phyloP scores from a whole-genome alignment of 2,797 vertebrate species.

The Pterois miles region DNA sequence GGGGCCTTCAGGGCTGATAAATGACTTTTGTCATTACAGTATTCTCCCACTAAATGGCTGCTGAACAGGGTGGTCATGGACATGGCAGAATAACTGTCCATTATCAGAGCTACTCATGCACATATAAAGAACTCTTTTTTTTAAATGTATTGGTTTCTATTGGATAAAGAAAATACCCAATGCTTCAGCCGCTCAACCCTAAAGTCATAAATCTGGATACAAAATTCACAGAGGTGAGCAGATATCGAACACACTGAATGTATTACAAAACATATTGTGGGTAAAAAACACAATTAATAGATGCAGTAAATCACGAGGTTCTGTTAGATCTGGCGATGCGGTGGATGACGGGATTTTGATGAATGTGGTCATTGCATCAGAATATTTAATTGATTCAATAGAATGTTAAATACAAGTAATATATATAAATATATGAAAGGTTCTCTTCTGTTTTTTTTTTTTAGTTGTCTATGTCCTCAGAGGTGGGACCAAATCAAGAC shows the following conservation, averaged over 20 bases:
- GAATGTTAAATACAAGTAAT: not conserved
- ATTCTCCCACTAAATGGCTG: constrained; percentile 53
- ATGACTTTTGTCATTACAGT: constrained; percentile 58
- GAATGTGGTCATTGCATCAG: not conserved
- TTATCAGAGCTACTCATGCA: constrained; percentile 40
- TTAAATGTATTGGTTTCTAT: constrained; percentile 38
- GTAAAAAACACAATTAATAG: not conserved
- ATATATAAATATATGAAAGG: not conserved
- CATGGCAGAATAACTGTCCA: constrained; percentile 44
- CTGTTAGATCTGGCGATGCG: not conserved
- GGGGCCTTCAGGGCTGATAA: constrained; percentile 58
- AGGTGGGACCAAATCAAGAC: not conserved
- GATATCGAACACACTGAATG: constrained; percentile 25
- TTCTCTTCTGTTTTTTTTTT: not conserved
- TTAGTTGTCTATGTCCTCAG: not conserved
- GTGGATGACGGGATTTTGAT: not conserved
- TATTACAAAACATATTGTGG: too few relatives aligned
- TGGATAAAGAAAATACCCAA: not conserved
- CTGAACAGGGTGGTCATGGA: constrained; percentile 51
- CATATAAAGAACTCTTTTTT: constrained; percentile 21
- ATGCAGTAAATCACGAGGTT: not conserved
- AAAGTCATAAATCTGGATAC: constrained; percentile 58
- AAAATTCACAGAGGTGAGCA: constrained; percentile 26
- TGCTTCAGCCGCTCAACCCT: constrained; percentile 31
- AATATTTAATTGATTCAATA: not conserved